phyloP scores from a whole-genome alignment of 2,797 vertebrate genomes.

The Sebastes wilsoni region DNA sequence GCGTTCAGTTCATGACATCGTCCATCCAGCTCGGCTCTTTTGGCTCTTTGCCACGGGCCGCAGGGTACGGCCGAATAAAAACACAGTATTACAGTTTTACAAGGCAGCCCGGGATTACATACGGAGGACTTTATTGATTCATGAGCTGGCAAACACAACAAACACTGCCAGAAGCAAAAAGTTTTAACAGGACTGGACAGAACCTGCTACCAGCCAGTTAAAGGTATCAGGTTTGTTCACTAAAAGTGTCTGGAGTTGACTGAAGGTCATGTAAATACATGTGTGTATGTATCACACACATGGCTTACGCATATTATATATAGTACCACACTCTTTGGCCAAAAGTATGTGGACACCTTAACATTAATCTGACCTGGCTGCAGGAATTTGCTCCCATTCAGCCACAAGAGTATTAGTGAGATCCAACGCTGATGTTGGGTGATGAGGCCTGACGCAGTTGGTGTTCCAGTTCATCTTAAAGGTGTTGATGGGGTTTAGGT shows the following conservation, averaged over 20 bases:
- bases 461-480: no score
- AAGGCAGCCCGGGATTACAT: conserved; percentile 22
- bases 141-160: conserved; percentile 22
- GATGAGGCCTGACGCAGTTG: no score
- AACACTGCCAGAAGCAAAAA: background rate
- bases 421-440: no score
- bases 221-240: conserved; percentile 34
- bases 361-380: background rate
- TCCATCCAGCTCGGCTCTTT: background rate
- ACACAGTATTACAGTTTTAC: conserved; percentile 47
- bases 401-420: background rate
- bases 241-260: background rate
- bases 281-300: background rate
- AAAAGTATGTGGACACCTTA: no score
- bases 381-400: background rate
- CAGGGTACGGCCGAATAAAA: conserved; percentile 40
- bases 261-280: background rate
- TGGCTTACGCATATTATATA: no score
- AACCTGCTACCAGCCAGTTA: conserved; percentile 27
- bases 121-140: conserved; percentile 44
- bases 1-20: conserved; percentile 23
- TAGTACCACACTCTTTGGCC: no score
- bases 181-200: conserved; percentile 7
- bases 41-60: background rate
- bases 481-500: background rate